phyloP scores from a whole-genome alignment of 2,113 vertebrate species.

The Trematomus loennbergii region DNA sequence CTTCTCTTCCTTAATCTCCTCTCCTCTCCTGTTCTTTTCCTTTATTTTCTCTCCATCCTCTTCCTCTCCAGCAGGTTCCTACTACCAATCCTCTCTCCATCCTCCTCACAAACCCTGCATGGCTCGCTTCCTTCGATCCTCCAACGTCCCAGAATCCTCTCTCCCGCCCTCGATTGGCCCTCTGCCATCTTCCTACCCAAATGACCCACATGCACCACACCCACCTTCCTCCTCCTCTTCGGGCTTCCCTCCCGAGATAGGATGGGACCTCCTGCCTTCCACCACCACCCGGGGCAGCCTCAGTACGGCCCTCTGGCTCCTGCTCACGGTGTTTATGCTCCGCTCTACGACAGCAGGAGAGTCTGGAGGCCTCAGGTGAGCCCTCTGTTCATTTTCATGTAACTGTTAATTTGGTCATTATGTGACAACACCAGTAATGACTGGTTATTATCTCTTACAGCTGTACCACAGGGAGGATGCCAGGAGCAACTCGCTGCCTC shows the following conservation, averaged over 20 bases:
- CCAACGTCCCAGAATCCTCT: constrained; percentile 90
- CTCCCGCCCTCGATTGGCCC: constrained; percentile 88
- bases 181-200: constrained; percentile 63
- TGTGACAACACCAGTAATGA: not conserved
- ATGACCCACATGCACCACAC: constrained; percentile 63
- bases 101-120: constrained; percentile 91
- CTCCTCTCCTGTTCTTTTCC: not conserved
- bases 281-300: constrained; percentile 84
- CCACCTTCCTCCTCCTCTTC: constrained; percentile 84
- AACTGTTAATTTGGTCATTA: not conserved
- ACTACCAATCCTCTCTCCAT: constrained; percentile 89
- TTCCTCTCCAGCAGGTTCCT: constrained; percentile 87
- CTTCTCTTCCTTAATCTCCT: not conserved
- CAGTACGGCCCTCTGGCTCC: constrained; percentile 89
- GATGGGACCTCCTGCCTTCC: constrained; percentile 87
- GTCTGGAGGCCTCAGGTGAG: constrained; percentile 92
- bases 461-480: constrained; percentile 95
- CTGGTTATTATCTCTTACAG: constrained; percentile 55
- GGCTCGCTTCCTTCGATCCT: constrained; percentile 92
- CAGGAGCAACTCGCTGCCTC: constrained; percentile 96
- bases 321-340: constrained; percentile 92
- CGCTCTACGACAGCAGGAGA: constrained; percentile 94
- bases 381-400: not conserved
- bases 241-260: constrained; percentile 90
- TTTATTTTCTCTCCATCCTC: not conserved